Evolutionary conservation across 2,113 vertebrate species (phyloP), one percentile per base, ranked within the genome.

Genomic region (Bujurquina vittata): DNA sequence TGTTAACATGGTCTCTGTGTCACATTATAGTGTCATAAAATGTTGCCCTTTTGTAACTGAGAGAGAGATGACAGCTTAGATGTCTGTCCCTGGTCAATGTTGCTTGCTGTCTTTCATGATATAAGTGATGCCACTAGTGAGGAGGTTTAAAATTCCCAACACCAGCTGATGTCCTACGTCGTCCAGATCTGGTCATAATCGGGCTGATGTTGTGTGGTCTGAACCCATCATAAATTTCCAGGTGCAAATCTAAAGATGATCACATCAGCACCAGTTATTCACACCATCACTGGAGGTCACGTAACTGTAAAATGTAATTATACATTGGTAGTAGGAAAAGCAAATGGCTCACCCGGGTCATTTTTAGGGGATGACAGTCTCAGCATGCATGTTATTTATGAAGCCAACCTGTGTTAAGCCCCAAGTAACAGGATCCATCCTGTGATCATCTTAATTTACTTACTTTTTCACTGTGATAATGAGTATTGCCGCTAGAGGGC

Each of bases 331-430:
- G 22, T 10, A 67, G 23, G 40, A 67, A 40, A 40, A 29, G 9
- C 5, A 69, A 69, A 49, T 23, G 22, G 49, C 14, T 49, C 40
- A 69, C 29, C 40, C 0, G 4, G 40, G 23, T 49, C 14, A 40
- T 23, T 69, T 49, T 49, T 49, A 69, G 18, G 43, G 63, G 63
- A 18, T 18, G 40, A 49, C 15, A 46, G 43, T 49, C 63, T 69
- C 63, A 18, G 23, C 22, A 49, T 1, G 0, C 63, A 29, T 18
- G 15, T 3, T 0, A 0, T 20, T 49, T 46, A 69, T 69, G 0
- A 69, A 69, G 63, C 40, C 63, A 29, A 49, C 22, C 40, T 49
- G 43, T 5, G 3, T 52, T 31, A 17, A 72, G 0, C 17, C 17
- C 23, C 49, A 9, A 69, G 15, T 67, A 46, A 69, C 1, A 49